Evolutionary conservation across 2,113 vertebrate genomes (phyloP).

Genomic region (Sinosuthora webbiana): DNA sequence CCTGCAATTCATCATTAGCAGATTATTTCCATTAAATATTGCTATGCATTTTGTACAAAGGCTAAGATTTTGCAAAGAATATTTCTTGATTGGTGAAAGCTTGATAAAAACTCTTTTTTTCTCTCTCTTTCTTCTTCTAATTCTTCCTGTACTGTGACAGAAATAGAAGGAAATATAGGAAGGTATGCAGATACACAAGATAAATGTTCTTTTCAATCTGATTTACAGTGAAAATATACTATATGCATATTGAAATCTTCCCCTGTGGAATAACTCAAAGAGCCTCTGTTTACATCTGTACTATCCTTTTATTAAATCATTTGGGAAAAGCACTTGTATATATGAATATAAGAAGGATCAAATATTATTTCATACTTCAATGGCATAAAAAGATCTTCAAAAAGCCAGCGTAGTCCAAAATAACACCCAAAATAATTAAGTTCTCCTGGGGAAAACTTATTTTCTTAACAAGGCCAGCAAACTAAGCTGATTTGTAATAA

Average conservation of each 20-base stretch:
- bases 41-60: background rate
- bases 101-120: background rate
- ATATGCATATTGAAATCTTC: background rate
- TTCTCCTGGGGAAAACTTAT: background rate
- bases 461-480: background rate
- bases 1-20: background rate
- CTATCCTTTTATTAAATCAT: background rate
- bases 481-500: background rate
- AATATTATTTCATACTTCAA: background rate
- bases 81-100: background rate
- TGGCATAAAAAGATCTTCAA: background rate
- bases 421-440: background rate
- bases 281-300: background rate
- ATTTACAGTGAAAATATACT: background rate
- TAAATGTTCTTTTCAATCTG: background rate
- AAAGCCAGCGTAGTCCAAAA: background rate
- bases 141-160: background rate
- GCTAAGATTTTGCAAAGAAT: background rate
- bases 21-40: background rate
- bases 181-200: background rate
- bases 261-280: background rate
- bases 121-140: background rate
- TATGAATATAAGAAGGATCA: background rate
- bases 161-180: background rate
- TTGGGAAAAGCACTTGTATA: background rate